Conservation (phyloP, 2,797 vertebrate species). For the Sorex maritimensis region DNA sequence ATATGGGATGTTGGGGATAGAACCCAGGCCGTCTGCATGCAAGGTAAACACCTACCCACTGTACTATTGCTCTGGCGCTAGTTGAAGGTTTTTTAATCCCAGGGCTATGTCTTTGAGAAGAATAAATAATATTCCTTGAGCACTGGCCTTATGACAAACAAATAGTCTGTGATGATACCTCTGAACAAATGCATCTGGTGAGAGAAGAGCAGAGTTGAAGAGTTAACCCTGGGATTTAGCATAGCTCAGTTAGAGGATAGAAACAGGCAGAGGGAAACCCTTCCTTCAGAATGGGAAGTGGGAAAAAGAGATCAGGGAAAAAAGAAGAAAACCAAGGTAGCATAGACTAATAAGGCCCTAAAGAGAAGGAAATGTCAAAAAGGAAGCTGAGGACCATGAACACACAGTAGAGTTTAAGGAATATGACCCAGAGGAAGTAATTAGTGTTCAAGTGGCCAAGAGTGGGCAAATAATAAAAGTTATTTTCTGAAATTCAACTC, state of each 20-base stretch:
- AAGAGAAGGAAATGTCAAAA: constrained; percentile 41
- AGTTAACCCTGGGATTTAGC: constrained; percentile 2
- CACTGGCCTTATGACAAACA: not conserved
- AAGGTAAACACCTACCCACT: no score
- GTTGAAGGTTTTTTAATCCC: not conserved
- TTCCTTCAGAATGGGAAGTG: not conserved
- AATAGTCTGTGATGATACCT: not conserved
- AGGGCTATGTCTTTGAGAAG: no score
- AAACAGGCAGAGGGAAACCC: not conserved
- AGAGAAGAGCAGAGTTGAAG: constrained; percentile 28
- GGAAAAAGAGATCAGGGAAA: constrained; percentile 49
- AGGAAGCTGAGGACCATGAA: constrained; percentile 58
- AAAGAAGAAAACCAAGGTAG: constrained; percentile 42
- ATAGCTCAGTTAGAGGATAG: constrained; percentile 38
- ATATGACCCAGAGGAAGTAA: not conserved
- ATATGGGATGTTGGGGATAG: no score
- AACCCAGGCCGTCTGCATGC: no score
- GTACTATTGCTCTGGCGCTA: no score
- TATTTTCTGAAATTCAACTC: constrained; percentile 52
- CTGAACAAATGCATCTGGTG: not conserved
- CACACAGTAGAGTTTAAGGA: not conserved
- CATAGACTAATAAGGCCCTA: not conserved
- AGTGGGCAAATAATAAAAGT: not conserved
- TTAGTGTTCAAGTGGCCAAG: not conserved
- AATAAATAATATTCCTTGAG: not conserved